phyloP scores from a whole-genome alignment of 2,113 vertebrate genomes.

The Emberiza fucata region DNA sequence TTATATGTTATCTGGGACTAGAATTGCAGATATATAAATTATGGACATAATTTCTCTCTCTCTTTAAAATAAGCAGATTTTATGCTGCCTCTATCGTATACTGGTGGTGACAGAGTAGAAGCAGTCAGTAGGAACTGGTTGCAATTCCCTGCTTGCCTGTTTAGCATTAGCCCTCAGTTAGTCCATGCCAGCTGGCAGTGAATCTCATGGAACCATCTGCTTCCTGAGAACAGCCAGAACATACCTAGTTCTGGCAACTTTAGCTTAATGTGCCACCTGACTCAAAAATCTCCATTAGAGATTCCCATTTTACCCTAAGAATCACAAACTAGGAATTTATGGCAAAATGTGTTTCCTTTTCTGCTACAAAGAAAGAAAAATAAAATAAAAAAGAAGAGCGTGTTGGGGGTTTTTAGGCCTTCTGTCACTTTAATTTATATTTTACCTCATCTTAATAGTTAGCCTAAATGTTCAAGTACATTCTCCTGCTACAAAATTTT shows the following conservation, averaged over 20 bases:
- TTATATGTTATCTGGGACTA: neutral
- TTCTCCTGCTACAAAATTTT: neutral
- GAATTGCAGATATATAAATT: neutral
- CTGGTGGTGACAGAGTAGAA: neutral
- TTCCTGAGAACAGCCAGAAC: conserved; percentile 57
- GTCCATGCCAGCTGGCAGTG: conserved; percentile 35
- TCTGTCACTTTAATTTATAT: neutral
- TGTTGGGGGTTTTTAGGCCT: neutral
- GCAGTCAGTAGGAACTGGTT: conserved; percentile 30
- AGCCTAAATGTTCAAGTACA: neutral
- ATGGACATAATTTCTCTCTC: neutral
- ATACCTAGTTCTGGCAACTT: conserved; percentile 46
- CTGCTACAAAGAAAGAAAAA: neutral
- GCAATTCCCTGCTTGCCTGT: conserved; percentile 42
- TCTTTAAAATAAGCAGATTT: neutral
- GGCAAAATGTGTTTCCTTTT: neutral
- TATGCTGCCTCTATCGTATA: neutral
- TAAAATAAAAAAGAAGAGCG: neutral
- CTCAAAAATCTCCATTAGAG: conserved; percentile 10
- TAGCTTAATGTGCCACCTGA: conserved; percentile 27
- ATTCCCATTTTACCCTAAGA: conserved; percentile 10
- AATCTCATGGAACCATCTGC: conserved; percentile 30
- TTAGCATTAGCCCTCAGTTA: neutral
- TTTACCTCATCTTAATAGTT: neutral
- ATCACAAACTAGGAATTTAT: neutral